Conservation (phyloP, 2,888 invertebrate species). For the Amphipyra tragopoginis region DNA sequence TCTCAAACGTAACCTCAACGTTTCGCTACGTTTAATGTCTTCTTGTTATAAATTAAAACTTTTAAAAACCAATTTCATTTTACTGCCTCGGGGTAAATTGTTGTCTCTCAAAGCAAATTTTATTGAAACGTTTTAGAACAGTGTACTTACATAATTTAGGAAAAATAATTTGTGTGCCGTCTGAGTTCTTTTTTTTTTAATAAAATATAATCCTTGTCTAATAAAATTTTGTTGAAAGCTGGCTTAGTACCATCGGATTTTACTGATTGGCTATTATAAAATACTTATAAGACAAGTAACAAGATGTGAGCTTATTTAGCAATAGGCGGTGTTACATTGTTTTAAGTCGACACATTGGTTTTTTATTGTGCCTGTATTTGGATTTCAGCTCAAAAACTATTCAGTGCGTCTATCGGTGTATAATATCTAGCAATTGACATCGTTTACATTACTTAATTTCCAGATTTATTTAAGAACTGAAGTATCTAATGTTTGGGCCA, state of each 20-base stretch:
- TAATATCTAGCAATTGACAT: too few species aligned
- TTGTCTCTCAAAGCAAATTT: constrained; percentile 40
- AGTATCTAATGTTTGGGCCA: too few species aligned
- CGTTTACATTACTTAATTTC: too few species aligned
- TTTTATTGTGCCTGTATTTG: too few species aligned
- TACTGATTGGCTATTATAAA: constrained; percentile 29
- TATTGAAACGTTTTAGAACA: constrained; percentile 26
- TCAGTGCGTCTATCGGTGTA: too few species aligned
- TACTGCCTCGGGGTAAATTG: constrained; percentile 27
- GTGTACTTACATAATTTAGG: constrained; percentile 16
- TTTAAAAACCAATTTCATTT: constrained; percentile 37
- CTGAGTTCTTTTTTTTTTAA: constrained; percentile 33
- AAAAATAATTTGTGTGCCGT: constrained; percentile 39
- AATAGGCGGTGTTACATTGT: too few species aligned
- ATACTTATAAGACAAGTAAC: not conserved
- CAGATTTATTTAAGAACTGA: too few species aligned
- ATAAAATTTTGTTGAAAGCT: constrained; percentile 14
- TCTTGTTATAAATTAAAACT: constrained; percentile 40
- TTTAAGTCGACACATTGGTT: too few species aligned
- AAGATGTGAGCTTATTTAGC: too few species aligned
- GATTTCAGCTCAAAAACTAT: too few species aligned
- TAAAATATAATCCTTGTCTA: constrained; percentile 20
- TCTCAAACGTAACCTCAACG: not conserved
- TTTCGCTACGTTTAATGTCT: constrained; percentile 6
- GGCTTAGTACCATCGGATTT: constrained; percentile 14